Evolutionary conservation across 1,140 invertebrate genomes (phyloP).

Genomic region (Nomia melanderi): DNA sequence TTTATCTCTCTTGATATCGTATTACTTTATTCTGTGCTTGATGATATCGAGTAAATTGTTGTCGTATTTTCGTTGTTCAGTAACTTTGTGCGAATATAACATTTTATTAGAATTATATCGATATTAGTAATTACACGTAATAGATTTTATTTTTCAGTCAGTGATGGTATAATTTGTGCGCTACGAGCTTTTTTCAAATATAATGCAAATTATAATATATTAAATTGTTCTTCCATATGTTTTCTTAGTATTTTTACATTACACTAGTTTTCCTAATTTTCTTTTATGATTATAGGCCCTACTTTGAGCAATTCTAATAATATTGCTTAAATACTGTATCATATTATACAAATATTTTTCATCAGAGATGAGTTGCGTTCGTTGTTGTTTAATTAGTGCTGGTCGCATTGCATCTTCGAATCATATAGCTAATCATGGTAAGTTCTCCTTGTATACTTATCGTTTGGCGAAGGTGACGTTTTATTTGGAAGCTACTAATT

Average conservation of each 20-base stretch:
- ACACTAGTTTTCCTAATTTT: not conserved
- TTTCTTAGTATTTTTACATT: not conserved
- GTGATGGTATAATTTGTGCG: too few relatives aligned
- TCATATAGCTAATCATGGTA: slow-evolving; percentile 77
- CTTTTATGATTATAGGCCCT: not conserved
- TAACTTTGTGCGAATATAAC: too few relatives aligned
- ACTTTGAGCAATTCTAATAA: not conserved
- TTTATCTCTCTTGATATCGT: not conserved
- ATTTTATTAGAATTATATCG: not conserved
- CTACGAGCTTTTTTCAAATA: not conserved
- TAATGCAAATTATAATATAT: not conserved
- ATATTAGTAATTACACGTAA: not conserved
- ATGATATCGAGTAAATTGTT: not conserved
- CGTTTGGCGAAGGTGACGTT: slow-evolving; percentile 10
- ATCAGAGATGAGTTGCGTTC: slow-evolving; percentile 76
- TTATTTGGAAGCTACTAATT: slow-evolving; percentile 8
- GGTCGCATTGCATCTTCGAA: slow-evolving; percentile 75
- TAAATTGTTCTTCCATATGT: not conserved
- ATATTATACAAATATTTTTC: not conserved
- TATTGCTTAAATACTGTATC: not conserved
- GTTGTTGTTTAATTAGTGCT: slow-evolving; percentile 77
- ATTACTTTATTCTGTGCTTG: not conserved
- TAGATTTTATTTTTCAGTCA: slow-evolving; percentile 3
- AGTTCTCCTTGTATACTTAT: not conserved
- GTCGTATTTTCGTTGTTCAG: not conserved